Evolutionary conservation across 2,113 vertebrate genomes (phyloP).

Genomic region (Myotis yumanensis): DNA sequence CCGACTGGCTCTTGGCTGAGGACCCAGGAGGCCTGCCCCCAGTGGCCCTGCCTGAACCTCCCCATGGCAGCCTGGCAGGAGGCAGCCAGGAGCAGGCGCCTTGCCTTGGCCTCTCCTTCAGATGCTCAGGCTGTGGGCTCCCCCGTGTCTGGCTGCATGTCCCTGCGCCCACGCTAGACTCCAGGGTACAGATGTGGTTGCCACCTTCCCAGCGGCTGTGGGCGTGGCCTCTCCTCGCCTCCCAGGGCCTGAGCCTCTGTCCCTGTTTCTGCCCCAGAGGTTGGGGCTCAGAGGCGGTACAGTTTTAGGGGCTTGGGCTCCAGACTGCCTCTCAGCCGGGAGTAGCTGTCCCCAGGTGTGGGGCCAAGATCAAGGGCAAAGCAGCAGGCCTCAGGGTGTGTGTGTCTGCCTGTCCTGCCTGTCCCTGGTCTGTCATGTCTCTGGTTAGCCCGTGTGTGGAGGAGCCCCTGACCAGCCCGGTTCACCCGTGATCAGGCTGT

Average conservation of each 20-base stretch:
- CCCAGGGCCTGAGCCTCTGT: not conserved
- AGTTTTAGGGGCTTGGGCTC: not conserved
- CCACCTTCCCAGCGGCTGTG: not conserved
- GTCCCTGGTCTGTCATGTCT: not conserved
- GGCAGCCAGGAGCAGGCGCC: not conserved
- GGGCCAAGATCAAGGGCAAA: not conserved
- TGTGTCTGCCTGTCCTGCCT: not conserved
- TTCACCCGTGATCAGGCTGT: not conserved
- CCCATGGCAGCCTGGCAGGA: not conserved
- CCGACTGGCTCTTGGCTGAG: slow-evolving; percentile 60
- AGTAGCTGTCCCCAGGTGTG: not conserved
- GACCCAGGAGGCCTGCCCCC: slow-evolving; percentile 67
- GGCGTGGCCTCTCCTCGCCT: not conserved
- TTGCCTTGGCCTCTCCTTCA: slow-evolving; percentile 7
- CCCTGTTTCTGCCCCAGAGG: not conserved
- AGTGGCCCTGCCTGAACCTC: slow-evolving; percentile 39
- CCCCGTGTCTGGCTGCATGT: not conserved
- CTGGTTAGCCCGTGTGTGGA: not conserved
- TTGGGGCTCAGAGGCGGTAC: not conserved
- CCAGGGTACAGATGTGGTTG: not conserved
- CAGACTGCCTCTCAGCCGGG: not conserved
- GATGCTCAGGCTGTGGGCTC: not conserved
- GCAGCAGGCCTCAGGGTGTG: not conserved
- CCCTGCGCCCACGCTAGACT: not conserved
- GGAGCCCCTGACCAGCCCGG: not conserved